These are phyloP conservation scores for Lagria hirta DNA, from an alignment of 2,888 invertebrate species.

Conservation along the genomic window DNA sequence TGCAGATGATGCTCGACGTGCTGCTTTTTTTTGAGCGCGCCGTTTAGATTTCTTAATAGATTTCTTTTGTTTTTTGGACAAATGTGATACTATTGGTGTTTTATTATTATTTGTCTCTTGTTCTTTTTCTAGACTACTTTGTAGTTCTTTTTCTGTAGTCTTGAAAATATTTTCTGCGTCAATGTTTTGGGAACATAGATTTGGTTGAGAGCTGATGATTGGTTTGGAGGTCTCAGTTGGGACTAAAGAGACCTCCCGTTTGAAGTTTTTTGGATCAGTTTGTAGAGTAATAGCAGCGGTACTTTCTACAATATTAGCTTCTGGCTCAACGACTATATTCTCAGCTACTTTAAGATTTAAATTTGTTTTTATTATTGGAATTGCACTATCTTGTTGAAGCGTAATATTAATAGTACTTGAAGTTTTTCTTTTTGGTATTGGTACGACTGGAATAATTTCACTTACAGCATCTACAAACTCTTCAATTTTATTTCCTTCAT, in stretches of 20 bases:
- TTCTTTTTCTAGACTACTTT: constrained; percentile 7
- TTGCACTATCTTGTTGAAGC: constrained; percentile 10
- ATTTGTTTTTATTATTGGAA: not conserved
- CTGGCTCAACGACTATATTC: not conserved
- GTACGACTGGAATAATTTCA: constrained; percentile 25
- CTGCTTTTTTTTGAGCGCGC: constrained; percentile 31
- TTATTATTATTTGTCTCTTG: not conserved
- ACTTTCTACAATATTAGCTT: constrained; percentile 31
- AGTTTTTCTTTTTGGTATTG: constrained; percentile 33
- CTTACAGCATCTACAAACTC: constrained; percentile 41
- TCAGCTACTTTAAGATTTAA: constrained; percentile 12
- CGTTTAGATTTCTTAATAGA: constrained; percentile 31
- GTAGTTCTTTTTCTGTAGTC: not conserved
- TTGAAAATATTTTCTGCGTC: no score
- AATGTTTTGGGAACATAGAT: no score
- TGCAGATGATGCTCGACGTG: constrained; percentile 32
- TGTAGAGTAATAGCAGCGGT: constrained; percentile 31
- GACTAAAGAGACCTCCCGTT: constrained; percentile 13
- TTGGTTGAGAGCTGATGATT: not conserved
- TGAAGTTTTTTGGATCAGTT: constrained; percentile 7
- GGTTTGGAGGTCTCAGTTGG: not conserved
- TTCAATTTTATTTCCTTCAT: constrained; percentile 32
- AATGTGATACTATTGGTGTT: constrained; percentile 2
- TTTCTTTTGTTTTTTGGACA: constrained; percentile 32
- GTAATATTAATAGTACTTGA: constrained; percentile 36